Base-by-base conservation (phyloP, 2,113 vertebrate genomes). In the Zapornia atra region DNA sequence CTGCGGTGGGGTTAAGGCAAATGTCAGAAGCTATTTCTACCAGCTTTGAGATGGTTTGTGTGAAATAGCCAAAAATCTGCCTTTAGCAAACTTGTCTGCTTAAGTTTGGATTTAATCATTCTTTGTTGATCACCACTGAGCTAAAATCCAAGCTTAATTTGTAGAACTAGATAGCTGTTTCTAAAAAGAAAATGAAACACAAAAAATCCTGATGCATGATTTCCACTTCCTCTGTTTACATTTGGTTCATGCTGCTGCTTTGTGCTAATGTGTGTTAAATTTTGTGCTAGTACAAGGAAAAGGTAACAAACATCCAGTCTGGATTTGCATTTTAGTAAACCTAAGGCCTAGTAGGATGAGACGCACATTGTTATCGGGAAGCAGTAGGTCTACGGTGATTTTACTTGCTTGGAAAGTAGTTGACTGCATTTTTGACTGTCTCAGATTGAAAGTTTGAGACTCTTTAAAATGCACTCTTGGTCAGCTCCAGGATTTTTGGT, bases 121-220 rank as follows among this genome's bases (percentile, higher is more conserved):
- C 17, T 16, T 57, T 36, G 17, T 42, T 80, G 19, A 40, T 66
- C n/a, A 46, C 44, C 17, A 33, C 29, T 40, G 60, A 56, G 46
- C 25, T 68, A 33, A 53, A 91, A 48, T 48, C 11, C 14, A 53
- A 31, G 11, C 17, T 68, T 54, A 60, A 61, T 17, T 29, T 60
- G 6, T 15, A 54, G 11, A 60, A 3, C 33, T 36, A 29, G 10
- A 9, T 34, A 73, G n/a, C 40, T 21, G 36, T 34, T 40, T 80
- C 46, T 53, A 57, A 26, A 33, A 65, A 80, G 17, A 21, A 69
- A 81, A 15, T 3, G 2, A 13, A 28, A 29, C 16, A 18, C 17
- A 46, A 46, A 51, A 51, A 48, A n/a, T 50, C 3, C 9, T 0
- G 5, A 51, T 3, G 8, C 6, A 7, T 33, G 19, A 65, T 8